Conservation (phyloP, 2,797 vertebrate species). For the Sebastes taczanowskii region DNA sequence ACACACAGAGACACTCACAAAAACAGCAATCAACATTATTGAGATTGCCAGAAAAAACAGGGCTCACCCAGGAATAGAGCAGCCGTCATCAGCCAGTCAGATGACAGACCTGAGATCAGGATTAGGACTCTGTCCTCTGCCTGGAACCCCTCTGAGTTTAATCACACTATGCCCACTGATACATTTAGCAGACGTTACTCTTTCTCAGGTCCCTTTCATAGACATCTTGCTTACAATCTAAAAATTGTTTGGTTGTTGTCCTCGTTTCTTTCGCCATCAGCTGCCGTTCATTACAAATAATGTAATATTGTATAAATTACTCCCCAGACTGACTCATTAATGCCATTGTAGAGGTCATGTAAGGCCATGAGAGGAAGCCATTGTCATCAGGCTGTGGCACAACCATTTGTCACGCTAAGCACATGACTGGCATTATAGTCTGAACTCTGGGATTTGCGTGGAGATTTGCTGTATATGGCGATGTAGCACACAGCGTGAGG, state of each 20-base stretch:
- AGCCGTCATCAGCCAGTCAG: slow-evolving; percentile 51
- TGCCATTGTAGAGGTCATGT: slow-evolving; percentile 15
- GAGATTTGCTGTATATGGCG: not conserved
- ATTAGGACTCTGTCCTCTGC: slow-evolving; percentile 67
- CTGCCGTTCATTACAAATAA: slow-evolving; percentile 18
- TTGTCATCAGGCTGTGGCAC: slow-evolving; percentile 31
- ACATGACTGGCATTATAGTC: slow-evolving; percentile 28
- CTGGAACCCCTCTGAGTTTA: slow-evolving; percentile 50
- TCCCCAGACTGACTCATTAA: slow-evolving; percentile 21
- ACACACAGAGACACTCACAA: slow-evolving; percentile 1
- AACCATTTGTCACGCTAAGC: slow-evolving; percentile 43
- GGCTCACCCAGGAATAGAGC: slow-evolving; percentile 40
- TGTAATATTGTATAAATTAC: not conserved
- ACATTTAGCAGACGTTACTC: slow-evolving; percentile 24
- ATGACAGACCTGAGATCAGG: slow-evolving; percentile 63
- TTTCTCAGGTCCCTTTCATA: not conserved
- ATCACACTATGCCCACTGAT: slow-evolving; percentile 53
- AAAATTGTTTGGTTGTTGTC: not conserved
- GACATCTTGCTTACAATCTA: not conserved
- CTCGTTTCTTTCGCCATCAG: not conserved
- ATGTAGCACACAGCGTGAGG: not conserved
- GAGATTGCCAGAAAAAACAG: slow-evolving; percentile 65
- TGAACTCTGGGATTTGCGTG: slow-evolving; percentile 38
- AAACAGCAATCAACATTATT: slow-evolving; percentile 71
- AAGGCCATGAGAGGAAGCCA: slow-evolving; percentile 24